phyloP scores from a whole-genome alignment of 2,888 invertebrate genomes.

The Cheilosia impressa region DNA sequence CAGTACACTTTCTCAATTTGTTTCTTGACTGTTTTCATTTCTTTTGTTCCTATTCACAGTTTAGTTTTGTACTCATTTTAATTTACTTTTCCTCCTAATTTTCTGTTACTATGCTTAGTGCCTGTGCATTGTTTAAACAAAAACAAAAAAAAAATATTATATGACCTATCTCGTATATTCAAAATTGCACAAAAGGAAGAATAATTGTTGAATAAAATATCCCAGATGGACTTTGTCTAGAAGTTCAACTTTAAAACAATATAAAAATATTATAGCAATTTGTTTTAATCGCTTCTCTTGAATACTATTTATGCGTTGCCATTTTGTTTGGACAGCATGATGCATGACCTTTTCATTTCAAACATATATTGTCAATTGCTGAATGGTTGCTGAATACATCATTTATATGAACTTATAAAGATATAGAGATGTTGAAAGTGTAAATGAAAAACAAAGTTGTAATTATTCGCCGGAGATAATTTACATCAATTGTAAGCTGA shows the following conservation, averaged over 20 bases:
- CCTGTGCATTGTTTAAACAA: conserved; percentile 35
- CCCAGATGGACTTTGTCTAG: neutral
- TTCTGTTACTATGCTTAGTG: conserved; percentile 32
- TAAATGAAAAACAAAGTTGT: too few relatives aligned
- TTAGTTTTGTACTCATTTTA: conserved; percentile 10
- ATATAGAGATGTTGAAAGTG: too few relatives aligned
- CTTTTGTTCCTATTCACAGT: conserved; percentile 13
- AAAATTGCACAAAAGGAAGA: conserved; percentile 27
- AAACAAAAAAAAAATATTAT: neutral
- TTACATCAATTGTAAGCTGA: too few relatives aligned
- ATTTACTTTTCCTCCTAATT: neutral
- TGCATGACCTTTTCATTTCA: conserved; percentile 44
- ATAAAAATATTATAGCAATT: neutral
- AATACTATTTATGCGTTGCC: neutral
- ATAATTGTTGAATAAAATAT: neutral
- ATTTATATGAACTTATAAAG: neutral
- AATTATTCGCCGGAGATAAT: too few relatives aligned
- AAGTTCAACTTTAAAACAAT: neutral
- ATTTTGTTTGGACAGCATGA: conserved; percentile 29
- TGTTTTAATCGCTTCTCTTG: conserved; percentile 28
- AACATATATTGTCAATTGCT: conserved; percentile 45
- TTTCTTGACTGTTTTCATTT: neutral
- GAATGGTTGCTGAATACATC: conserved; percentile 28
- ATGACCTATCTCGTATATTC: neutral
- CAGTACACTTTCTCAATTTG: conserved; percentile 34